phyloP scores from a whole-genome alignment of 2,888 invertebrate species.

The Exephanes ischioxanthus region DNA sequence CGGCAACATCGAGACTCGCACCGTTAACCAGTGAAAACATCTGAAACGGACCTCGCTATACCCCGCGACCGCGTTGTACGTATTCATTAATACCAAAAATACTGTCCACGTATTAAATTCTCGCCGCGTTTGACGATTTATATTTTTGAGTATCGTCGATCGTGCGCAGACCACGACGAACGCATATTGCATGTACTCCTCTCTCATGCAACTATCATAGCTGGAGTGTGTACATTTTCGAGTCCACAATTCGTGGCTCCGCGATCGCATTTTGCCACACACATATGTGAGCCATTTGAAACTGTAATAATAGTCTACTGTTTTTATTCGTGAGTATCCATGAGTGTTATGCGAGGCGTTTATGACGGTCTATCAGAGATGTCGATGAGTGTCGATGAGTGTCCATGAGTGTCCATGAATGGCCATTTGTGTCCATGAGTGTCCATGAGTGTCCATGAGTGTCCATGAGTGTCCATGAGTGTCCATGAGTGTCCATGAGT shows the following conservation, averaged over 20 bases:
- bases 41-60: slow-evolving; percentile 72
- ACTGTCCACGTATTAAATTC: slow-evolving; percentile 66
- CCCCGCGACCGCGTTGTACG: slow-evolving; percentile 67
- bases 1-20: slow-evolving; percentile 41
- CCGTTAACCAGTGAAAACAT: slow-evolving; percentile 69
- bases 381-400: too few species aligned
- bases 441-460: too few species aligned
- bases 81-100: slow-evolving; percentile 75
- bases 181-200: not conserved
- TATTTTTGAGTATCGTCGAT: slow-evolving; percentile 28
- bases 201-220: not conserved
- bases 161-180: not conserved
- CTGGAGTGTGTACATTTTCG: not conserved
- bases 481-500: too few species aligned
- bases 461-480: too few species aligned
- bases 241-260: not conserved
- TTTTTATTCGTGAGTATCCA: not conserved
- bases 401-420: too few species aligned
- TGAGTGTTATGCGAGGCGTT: too few species aligned
- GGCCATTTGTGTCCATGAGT: too few species aligned
- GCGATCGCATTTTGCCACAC: too few species aligned
- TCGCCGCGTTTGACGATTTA: slow-evolving; percentile 67
- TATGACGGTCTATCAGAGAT: too few species aligned
- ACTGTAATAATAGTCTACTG: not conserved
- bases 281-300: not conserved